phyloP scores from a whole-genome alignment of 2,797 vertebrate genomes.

The Brachyrhaphis roseni region DNA sequence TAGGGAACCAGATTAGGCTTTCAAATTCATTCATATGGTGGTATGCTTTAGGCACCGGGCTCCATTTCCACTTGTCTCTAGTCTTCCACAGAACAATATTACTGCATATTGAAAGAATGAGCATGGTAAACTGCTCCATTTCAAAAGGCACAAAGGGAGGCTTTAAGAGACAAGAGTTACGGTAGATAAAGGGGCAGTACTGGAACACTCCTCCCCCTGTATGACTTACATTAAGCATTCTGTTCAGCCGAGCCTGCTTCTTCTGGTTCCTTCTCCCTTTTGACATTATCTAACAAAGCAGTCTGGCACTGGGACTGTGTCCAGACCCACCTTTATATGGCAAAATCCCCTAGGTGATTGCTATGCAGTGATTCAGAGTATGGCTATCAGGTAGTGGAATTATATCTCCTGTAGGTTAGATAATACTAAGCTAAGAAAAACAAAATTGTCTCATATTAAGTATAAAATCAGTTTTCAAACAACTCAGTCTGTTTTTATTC shows the following conservation, averaged over 20 bases:
- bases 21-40: constrained; percentile 9
- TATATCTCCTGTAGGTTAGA: background rate
- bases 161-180: background rate
- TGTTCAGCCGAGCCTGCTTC: background rate
- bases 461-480: background rate
- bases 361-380: background rate
- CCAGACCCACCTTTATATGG: background rate
- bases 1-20: background rate
- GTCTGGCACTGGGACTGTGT: background rate
- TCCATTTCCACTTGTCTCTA: background rate
- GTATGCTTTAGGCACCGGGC: background rate
- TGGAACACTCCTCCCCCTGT: background rate
- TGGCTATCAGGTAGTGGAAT: background rate
- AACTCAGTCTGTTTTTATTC: background rate
- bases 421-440: background rate
- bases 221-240: background rate
- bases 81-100: constrained; percentile 5
- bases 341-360: background rate
- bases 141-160: background rate
- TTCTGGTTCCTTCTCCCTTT: background rate
- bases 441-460: background rate
- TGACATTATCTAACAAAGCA: background rate
- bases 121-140: background rate
- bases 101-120: constrained; percentile 9
- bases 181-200: background rate